Evolutionary conservation across 1,140 invertebrate species (phyloP).

Genomic region (Heliothis virescens): DNA sequence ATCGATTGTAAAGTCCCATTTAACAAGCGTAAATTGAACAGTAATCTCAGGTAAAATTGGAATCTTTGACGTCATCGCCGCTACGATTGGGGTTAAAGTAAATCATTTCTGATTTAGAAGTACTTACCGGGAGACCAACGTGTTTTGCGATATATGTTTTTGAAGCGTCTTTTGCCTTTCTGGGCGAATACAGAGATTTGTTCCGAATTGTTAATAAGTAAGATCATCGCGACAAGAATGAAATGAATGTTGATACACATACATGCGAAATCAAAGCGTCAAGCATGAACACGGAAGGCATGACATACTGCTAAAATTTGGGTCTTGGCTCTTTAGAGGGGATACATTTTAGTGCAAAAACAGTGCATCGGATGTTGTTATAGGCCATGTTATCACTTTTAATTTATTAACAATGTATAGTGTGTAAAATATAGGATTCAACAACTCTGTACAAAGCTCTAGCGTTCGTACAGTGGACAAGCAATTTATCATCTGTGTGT

Average conservation of each 20-base stretch:
- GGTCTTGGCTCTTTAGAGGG: no score
- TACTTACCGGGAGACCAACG: no score
- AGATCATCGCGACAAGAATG: no score
- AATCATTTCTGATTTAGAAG: neutral
- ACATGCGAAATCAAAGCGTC: neutral
- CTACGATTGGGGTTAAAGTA: neutral
- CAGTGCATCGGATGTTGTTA: constrained; percentile 13
- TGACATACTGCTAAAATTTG: neutral
- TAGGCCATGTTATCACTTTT: constrained; percentile 26
- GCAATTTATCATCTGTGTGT: constrained; percentile 7
- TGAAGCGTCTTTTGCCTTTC: no score
- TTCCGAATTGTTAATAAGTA: no score
- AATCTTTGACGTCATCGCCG: neutral
- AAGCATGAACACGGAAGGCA: no score
- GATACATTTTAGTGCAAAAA: neutral
- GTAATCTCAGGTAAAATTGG: constrained; percentile 1
- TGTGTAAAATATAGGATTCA: neutral
- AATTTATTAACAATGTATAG: neutral
- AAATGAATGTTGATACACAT: no score
- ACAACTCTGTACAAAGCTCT: neutral
- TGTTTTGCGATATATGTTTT: no score
- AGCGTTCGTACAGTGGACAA: neutral
- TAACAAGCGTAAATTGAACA: neutral
- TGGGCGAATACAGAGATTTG: no score
- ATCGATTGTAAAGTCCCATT: neutral